phyloP scores from a whole-genome alignment of 2,113 vertebrate genomes.

The Bungarus multicinctus region DNA sequence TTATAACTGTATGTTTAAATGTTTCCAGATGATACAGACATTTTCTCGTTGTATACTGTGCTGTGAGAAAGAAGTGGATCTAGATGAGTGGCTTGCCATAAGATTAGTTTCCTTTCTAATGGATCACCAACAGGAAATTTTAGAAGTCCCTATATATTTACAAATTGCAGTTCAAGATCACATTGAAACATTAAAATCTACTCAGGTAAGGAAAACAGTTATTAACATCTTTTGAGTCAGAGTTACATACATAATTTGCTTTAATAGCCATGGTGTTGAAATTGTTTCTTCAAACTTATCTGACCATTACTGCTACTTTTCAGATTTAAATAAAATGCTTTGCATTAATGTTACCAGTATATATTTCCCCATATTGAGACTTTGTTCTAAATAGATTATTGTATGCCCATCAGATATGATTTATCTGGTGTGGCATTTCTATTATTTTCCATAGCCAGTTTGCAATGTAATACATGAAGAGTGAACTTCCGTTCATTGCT shows the following conservation, averaged over 20 bases:
- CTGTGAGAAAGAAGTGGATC: slow-evolving; percentile 84
- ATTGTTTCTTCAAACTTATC: not conserved
- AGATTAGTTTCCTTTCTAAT: slow-evolving; percentile 90
- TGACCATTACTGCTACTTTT: not conserved
- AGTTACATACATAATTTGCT: not conserved
- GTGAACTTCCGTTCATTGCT: not conserved
- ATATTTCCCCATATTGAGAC: not conserved
- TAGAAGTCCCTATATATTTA: slow-evolving; percentile 86
- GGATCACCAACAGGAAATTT: slow-evolving; percentile 90
- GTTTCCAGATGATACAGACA: slow-evolving; percentile 86
- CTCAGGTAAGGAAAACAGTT: slow-evolving; percentile 67
- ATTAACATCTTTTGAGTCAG: not conserved
- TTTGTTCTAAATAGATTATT: not conserved
- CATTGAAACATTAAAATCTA: slow-evolving; percentile 71
- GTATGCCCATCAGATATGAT: not conserved
- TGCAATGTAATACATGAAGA: not conserved
- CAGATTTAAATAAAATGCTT: not conserved
- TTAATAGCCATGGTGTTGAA: not conserved
- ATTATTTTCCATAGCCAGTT: not conserved
- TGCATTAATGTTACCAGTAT: not conserved
- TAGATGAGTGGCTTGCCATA: slow-evolving; percentile 89
- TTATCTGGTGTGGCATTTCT: not conserved
- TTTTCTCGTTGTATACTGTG: slow-evolving; percentile 89
- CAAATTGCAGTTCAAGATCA: slow-evolving; percentile 82
- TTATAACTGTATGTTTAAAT: not conserved